Conservation (phyloP, 30 jellyfish, hydroid and myxozoan species). For the Chironex yamaguchii region DNA sequence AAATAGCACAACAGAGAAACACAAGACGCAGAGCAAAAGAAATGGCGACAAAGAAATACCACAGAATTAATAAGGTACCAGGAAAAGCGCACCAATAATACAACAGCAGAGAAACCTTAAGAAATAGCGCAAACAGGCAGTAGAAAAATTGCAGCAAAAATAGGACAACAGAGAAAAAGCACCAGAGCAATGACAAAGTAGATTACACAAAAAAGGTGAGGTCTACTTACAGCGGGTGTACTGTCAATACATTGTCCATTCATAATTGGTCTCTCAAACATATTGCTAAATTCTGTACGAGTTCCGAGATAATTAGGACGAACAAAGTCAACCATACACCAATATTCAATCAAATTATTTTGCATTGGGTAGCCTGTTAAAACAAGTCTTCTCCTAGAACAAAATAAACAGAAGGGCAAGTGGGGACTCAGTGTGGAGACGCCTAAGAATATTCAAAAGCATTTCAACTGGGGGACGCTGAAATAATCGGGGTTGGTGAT, state of each 20-base stretch:
- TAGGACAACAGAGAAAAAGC: too few relatives aligned
- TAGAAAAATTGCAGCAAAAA: too few relatives aligned
- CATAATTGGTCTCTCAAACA: slow-evolving; percentile 96
- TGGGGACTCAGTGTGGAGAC: neutral
- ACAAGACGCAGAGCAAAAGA: too few relatives aligned
- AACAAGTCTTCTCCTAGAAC: slow-evolving; percentile 86
- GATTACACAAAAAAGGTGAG: too few relatives aligned
- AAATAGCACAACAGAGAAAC: too few relatives aligned
- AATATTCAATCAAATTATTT: slow-evolving; percentile 87
- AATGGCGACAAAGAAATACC: too few relatives aligned
- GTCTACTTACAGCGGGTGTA: slow-evolving; percentile 81
- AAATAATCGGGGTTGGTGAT: too few relatives aligned
- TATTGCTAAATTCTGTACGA: slow-evolving; percentile 88
- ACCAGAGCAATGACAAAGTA: neutral
- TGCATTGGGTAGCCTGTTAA: slow-evolving; percentile 97
- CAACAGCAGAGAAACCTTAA: too few relatives aligned
- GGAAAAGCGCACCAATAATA: too few relatives aligned
- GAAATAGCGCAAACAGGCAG: too few relatives aligned
- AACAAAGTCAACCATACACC: slow-evolving; percentile 99
- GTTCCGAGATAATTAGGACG: slow-evolving; percentile 94
- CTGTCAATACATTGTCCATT: slow-evolving; percentile 97
- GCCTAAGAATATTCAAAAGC: neutral
- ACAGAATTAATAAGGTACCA: too few relatives aligned
- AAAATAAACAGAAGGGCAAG: neutral
- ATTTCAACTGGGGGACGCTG: too few relatives aligned